Base-by-base conservation (phyloP, 64 coral and sea anemone species). In the Dendronephthya gigantea region DNA sequence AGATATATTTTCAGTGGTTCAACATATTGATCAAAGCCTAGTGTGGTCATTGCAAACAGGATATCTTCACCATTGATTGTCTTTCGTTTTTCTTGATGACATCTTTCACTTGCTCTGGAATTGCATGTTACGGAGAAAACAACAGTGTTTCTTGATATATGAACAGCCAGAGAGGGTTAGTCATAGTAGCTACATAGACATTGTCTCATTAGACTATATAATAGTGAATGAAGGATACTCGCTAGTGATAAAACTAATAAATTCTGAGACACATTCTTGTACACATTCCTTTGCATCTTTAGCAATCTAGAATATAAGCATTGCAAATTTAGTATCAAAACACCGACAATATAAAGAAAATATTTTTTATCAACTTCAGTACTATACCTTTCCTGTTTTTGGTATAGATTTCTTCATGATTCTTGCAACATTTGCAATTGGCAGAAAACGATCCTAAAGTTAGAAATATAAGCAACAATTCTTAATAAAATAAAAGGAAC, bases 371-470 rank as follows among this genome's bases (percentile, higher is more conserved):
- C n/a, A n/a, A n/a, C n/a, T n/a, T n/a, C n/a, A n/a, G n/a, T n/a
- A n/a, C n/a, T n/a, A n/a, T n/a, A 98, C 95, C 92, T 98, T 98
- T 76, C 95, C 95, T 81, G 85, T 98, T 36, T 93, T 92, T 4
- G 95, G 95, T 82, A 98, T 98, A 29, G 95, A 93, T 38, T 98
- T 98, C 69, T 98, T 98, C 95, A 98, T 98, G 91, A 98, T 98
- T 88, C 95, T 91, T 49, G 95, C 95, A 49, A 98, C 95, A 91
- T 98, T 98, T 70, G 95, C 95, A 76, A 98, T 98, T 3, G 95
- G 95, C 58, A 98, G 88, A 50, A 98, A 98, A 50, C 95, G 95
- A 89, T 97, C 94, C 94, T 97, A 51, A 35, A 38, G 50, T 41
- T 19, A 72, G 52, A 70, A 8, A 88, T 40, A 37, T 51, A 12